Conservation (phyloP, 1,140 invertebrate species). For the Berghia stephanieae region DNA sequence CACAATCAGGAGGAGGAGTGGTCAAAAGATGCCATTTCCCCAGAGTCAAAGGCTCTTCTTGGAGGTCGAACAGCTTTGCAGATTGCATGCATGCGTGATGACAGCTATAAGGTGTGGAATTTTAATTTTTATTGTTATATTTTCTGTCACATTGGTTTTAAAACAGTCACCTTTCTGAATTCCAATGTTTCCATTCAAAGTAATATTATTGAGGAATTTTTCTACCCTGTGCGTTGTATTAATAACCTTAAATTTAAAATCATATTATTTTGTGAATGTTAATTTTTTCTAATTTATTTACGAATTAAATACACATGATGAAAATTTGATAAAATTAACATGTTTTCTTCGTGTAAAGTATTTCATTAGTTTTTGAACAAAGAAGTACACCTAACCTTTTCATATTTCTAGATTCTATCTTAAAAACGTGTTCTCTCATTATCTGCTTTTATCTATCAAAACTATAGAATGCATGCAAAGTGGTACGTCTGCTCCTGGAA, state of each 20-base stretch:
- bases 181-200: too few relatives aligned
- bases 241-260: too few relatives aligned
- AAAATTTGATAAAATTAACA: too few relatives aligned
- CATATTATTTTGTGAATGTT: too few relatives aligned
- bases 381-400: neutral
- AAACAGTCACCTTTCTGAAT: too few relatives aligned
- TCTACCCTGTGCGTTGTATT: too few relatives aligned
- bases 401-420: neutral
- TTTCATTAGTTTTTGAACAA: neutral
- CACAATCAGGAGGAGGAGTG: constrained; percentile 61
- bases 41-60: constrained; percentile 49
- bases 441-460: constrained; percentile 32
- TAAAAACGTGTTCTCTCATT: too few relatives aligned
- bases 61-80: constrained; percentile 65
- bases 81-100: constrained; percentile 65
- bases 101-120: constrained; percentile 60
- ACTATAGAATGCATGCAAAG: constrained; percentile 55
- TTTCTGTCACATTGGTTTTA: neutral
- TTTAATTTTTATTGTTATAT: neutral
- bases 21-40: constrained; percentile 55
- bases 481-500: constrained; percentile 60
- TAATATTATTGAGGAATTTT: too few relatives aligned
- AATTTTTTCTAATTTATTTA: too few relatives aligned
- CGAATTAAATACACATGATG: too few relatives aligned
- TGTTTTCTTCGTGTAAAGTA: neutral